Conservation (phyloP, 2,888 invertebrate species). For the Dynastes maya region DNA sequence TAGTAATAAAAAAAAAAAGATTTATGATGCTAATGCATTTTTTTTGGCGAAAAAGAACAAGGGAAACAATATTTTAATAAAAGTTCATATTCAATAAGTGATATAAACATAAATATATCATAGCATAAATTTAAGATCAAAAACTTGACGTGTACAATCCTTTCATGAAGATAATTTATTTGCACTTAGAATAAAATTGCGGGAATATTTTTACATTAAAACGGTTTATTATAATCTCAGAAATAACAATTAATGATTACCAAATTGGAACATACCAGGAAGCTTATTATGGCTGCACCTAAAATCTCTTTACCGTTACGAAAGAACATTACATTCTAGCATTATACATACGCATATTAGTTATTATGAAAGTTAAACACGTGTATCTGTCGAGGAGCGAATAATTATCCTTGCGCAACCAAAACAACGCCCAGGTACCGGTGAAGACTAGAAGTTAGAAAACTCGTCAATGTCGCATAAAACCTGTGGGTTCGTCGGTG, state of each 20-base stretch:
- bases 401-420: conserved; percentile 35
- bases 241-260: conserved; percentile 19
- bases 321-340: conserved; percentile 1
- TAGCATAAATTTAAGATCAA: too few species aligned
- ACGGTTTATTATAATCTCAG: neutral
- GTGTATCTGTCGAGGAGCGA: conserved; percentile 17
- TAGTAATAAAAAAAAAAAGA: too few species aligned
- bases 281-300: conserved; percentile 30
- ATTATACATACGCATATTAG: conserved; percentile 28
- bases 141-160: too few species aligned
- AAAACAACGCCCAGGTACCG: conserved; percentile 13
- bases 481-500: conserved; percentile 8
- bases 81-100: too few species aligned
- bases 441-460: neutral
- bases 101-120: too few species aligned
- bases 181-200: too few species aligned
- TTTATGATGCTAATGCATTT: too few species aligned
- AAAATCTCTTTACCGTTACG: conserved; percentile 28
- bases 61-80: too few species aligned
- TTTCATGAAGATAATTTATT: too few species aligned
- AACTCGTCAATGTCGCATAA: too few species aligned
- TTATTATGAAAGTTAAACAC: conserved; percentile 38
- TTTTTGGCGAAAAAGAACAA: too few species aligned
- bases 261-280: conserved; percentile 23
- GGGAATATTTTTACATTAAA: too few species aligned